phyloP scores from a whole-genome alignment of 2,888 invertebrate species.

The Nasonia oneida region DNA sequence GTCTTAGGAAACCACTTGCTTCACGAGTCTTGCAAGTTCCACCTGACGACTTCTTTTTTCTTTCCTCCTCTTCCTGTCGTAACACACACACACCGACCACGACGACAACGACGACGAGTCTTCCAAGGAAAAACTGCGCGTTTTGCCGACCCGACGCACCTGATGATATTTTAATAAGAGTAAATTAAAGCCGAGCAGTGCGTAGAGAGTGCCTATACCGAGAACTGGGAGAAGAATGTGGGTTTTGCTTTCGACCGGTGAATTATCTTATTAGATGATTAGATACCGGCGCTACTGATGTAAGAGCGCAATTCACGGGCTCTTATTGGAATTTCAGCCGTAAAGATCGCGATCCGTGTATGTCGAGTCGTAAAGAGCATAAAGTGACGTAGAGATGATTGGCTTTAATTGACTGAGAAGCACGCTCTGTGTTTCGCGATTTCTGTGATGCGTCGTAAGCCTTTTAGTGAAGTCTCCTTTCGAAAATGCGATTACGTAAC shows the following conservation, averaged over 20 bases:
- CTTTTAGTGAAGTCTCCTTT: not conserved
- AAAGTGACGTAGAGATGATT: not conserved
- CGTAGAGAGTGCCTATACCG: not conserved
- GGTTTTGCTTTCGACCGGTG: not conserved
- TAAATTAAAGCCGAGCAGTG: conserved; percentile 10
- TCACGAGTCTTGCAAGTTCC: conserved; percentile 37
- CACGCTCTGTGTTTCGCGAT: not conserved
- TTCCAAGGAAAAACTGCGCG: not conserved
- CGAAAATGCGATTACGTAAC: not conserved
- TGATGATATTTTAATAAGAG: conserved; percentile 29
- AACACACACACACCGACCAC: not conserved
- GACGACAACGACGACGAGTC: not conserved
- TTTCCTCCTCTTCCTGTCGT: not conserved
- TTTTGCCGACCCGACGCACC: not conserved
- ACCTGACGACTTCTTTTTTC: conserved; percentile 29
- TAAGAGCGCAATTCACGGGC: conserved; percentile 14
- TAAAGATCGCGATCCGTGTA: not conserved
- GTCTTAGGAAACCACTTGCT: conserved; percentile 49
- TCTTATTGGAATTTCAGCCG: conserved; percentile 3
- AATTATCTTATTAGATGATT: conserved; percentile 46
- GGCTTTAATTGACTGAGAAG: not conserved
- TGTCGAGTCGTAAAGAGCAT: not conserved
- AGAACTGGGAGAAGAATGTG: conserved; percentile 1
- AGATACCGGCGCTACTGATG: conserved; percentile 11
- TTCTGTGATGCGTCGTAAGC: not conserved